Base-by-base conservation (phyloP, 2,888 invertebrate genomes). In the Linyphia triangularis region DNA sequence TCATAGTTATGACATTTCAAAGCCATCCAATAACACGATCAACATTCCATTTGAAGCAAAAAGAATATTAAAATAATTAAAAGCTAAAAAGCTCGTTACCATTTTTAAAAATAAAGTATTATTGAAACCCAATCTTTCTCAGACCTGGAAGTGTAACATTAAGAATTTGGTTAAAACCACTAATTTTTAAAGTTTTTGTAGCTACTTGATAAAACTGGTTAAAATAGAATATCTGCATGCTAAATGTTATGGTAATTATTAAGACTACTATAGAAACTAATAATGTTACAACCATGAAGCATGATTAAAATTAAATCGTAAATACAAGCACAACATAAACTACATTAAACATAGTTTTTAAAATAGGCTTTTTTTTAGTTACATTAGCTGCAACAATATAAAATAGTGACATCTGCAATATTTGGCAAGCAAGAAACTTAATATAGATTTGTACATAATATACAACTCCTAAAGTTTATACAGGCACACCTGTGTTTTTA, bases 361-460 rank as follows among this genome's bases (percentile, higher is more conserved):
- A 61, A 61, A 61, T 51, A 51, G 26, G 22, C 61, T 24, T 61
- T 26, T 10, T 26, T 26, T 61, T 61, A 61, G 61, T 61, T 22
- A 70, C 70, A 51, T n/a, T 33, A 3, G 57, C 57, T 22, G 22
- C 37, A 63, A 77, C 61, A 63, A 63, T 77, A 24, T 63, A 33
- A 24, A 63, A 63, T 57, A 33, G 61, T 61, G 33, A 77, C 37
- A 77, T 77, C 37, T 77, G 77, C 51, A 51, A 51, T 51, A 51
- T 51, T 51, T 51, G 51, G 51, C 51, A 51, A 51, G 77, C 63
- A 63, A 37, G 37, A 16, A 37, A 75, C 37, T 51, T 1, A 70
- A 16, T 16, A 43, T 69, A 13, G 30, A 19, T 77, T 40, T 37
- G 26, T 26, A 40, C 63, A 77, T 2, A 63, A 77, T 26, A 75